These are phyloP conservation scores for Phortica okadai DNA, from an alignment of 2,888 invertebrate species.

Conservation along the genomic window DNA sequence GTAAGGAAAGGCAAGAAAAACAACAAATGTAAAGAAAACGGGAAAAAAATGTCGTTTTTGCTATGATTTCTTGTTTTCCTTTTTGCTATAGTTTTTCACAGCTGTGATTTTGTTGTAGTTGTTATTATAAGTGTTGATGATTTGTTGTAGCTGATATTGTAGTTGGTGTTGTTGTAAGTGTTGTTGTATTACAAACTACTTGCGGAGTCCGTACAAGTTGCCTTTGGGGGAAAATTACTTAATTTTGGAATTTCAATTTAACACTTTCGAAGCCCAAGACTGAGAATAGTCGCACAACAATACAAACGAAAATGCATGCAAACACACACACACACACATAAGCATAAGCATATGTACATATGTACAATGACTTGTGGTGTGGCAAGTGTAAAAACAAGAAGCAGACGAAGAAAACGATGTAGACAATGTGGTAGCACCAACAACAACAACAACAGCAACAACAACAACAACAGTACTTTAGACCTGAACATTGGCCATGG, in stretches of 20 bases:
- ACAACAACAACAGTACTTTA: neutral
- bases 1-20: neutral
- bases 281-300: constrained; percentile 32
- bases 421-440: neutral
- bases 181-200: constrained; percentile 26
- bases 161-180: constrained; percentile 4
- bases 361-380: constrained; percentile 14
- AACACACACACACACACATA: constrained; percentile 16
- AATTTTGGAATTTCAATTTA: constrained; percentile 71
- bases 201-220: constrained; percentile 37
- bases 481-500: neutral
- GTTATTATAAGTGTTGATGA: constrained; percentile 46
- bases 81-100: constrained; percentile 6
- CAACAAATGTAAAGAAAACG: neutral
- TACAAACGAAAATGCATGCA: constrained; percentile 28
- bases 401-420: neutral
- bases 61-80: neutral
- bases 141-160: constrained; percentile 47
- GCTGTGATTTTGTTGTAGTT: constrained; percentile 45
- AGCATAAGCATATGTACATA: constrained; percentile 21
- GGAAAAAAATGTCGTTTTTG: neutral
- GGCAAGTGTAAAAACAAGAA: constrained; percentile 5
- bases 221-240: constrained; percentile 67
- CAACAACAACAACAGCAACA: neutral
- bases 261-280: constrained; percentile 58